Evolutionary conservation across 2,797 vertebrate species (phyloP), one percentile per base, ranked within the genome.

Genomic region (Rhinichthys osculus): DNA sequence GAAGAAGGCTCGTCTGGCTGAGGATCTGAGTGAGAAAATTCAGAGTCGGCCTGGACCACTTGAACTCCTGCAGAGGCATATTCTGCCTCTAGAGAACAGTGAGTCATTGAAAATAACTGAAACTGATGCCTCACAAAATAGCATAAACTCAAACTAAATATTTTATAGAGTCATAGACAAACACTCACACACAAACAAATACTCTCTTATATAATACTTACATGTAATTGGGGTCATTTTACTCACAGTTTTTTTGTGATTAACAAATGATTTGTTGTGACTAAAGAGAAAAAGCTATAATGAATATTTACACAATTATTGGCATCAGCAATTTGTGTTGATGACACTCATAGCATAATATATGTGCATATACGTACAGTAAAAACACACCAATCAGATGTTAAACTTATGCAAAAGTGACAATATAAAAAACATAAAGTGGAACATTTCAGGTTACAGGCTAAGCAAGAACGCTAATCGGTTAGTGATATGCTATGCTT

Each of bases 1-100:
- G 89, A 99, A 97, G 94, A 97, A 97, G 91, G 94, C 97, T 90
- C 96, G 97, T 30, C 94, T 97, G 91, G 94, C 95, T 0, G 96
- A 97, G 88, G 96, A 98, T 93, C 96, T 96, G 87, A 95, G 94
- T 1, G 97, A 97, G 91, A 97, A 96, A 94, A 96, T 97, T 88
- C 96, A 96, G 0, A 95, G 94, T 92, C 93, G 94, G 78, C 96
- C 96, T 13, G 95, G 96, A 82, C 94, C 96, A 82, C 95, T 94
- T 93, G 97, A 98, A 87, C 89, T 96, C 77, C 94, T 96, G 85
- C 95, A 96, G 90, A 97, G 96, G 91, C 96, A 97, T 78, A 96
- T 95, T 90, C 90, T 96, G 85, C 96, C 96, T 7, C 94, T 96
- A 85, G 96, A 96, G 89, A 95, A 94, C 0, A 95, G 95, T 92